These are phyloP conservation scores for Drosophila neotestacea DNA, from an alignment of 2,888 invertebrate genomes.

Conservation along the genomic window DNA sequence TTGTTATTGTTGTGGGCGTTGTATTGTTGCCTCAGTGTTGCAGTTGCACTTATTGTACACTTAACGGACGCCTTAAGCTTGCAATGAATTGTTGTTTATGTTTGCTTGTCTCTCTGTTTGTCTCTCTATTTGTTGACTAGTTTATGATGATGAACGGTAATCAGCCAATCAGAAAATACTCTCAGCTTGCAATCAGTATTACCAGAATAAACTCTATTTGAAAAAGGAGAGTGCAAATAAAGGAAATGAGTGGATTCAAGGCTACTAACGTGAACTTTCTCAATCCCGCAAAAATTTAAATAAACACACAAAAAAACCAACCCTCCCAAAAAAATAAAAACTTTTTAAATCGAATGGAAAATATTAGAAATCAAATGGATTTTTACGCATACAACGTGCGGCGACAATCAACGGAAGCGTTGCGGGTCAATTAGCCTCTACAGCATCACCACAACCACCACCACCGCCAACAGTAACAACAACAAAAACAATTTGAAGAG, in stretches of 20 bases:
- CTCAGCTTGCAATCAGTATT: constrained; percentile 59
- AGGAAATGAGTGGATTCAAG: constrained; percentile 4
- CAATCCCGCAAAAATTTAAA: constrained; percentile 51
- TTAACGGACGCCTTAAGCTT: constrained; percentile 62
- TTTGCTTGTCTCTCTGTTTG: constrained; percentile 32
- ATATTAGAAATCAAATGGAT: constrained; percentile 57
- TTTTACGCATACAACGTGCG: constrained; percentile 61
- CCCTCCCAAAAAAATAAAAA: constrained; percentile 4
- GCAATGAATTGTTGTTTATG: constrained; percentile 47
- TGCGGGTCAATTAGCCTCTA: constrained; percentile 64
- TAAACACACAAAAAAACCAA: constrained; percentile 20
- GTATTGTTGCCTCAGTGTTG: constrained; percentile 24
- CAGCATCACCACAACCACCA: constrained; percentile 18
- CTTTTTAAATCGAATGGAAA: constrained; percentile 59
- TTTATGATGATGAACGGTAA: constrained; percentile 56
- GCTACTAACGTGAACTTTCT: constrained; percentile 62
- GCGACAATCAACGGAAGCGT: constrained; percentile 80
- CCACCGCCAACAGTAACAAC: constrained; percentile 6
- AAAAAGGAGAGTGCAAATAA: constrained; percentile 42
- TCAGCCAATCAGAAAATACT: constrained; percentile 57
- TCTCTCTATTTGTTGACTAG: constrained; percentile 40
- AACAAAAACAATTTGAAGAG: not conserved
- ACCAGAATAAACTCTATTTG: constrained; percentile 27
- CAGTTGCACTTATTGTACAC: constrained; percentile 49
- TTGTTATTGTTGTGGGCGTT: constrained; percentile 73